Conservation (phyloP, 2,113 vertebrate genomes). For the Phrynosoma platyrhinos region DNA sequence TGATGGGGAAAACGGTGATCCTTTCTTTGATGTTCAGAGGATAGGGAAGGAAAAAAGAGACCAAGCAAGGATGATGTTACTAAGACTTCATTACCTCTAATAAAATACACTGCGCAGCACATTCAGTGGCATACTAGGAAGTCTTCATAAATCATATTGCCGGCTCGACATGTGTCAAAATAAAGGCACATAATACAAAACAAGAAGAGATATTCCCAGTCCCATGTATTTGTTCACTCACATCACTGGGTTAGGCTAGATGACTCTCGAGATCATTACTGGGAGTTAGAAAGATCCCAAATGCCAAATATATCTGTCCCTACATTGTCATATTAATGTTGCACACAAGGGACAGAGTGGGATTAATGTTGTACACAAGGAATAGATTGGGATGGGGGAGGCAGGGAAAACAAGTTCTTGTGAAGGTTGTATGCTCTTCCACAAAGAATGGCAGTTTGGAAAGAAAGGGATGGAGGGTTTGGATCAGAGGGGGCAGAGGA, state of each 20-base stretch:
- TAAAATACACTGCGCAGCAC: slow-evolving; percentile 44
- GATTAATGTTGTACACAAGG: too few relatives aligned
- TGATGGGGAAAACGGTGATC: slow-evolving; percentile 40
- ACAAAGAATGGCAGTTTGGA: neutral
- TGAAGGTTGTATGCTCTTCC: too few relatives aligned
- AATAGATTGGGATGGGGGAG: neutral
- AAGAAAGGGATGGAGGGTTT: neutral
- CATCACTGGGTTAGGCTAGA: slow-evolving; percentile 64
- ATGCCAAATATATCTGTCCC: slow-evolving; percentile 48
- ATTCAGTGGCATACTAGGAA: slow-evolving; percentile 60
- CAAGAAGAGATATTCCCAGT: slow-evolving; percentile 61
- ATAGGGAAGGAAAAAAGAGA: slow-evolving; percentile 28
- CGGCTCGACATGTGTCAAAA: slow-evolving; percentile 71
- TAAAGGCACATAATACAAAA: slow-evolving; percentile 67
- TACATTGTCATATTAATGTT: neutral
- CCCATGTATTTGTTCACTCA: slow-evolving; percentile 64
- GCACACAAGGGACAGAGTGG: neutral
- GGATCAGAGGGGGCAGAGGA: neutral
- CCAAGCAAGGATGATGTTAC: slow-evolving; percentile 54
- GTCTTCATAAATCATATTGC: slow-evolving; percentile 72
- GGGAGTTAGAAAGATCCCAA: slow-evolving; percentile 66
- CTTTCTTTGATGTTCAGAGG: slow-evolving; percentile 44
- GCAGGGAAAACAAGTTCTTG: neutral
- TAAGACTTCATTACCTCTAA: slow-evolving; percentile 55
- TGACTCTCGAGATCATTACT: slow-evolving; percentile 61